Conservation (phyloP, 2,888 invertebrate genomes). For the Polylopha cassiicola region DNA sequence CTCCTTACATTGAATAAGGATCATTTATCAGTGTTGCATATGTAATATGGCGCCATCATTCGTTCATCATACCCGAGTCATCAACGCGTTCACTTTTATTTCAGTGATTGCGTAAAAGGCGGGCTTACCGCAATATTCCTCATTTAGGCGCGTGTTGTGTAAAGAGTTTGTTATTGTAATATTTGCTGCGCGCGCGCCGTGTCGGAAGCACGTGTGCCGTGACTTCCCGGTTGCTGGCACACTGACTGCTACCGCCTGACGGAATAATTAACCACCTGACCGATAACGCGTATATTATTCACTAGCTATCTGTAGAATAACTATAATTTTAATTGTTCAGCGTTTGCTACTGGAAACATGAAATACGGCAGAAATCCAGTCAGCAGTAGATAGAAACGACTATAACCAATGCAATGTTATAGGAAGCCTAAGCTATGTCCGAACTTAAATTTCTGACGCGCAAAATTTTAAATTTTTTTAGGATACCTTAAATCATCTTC, state of each 20-base stretch:
- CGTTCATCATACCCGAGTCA: constrained; percentile 9
- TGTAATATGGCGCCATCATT: constrained; percentile 1
- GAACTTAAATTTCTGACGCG: too few relatives aligned
- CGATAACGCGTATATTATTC: background rate
- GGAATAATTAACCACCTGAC: constrained; percentile 11
- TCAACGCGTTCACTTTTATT: constrained; percentile 13
- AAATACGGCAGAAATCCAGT: too few relatives aligned
- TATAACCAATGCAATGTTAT: too few relatives aligned
- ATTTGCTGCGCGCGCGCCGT: constrained; percentile 12
- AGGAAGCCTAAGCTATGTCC: too few relatives aligned
- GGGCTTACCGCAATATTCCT: constrained; percentile 9
- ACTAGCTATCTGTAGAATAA: too few relatives aligned
- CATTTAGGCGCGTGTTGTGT: constrained; percentile 17
- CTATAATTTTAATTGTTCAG: too few relatives aligned
- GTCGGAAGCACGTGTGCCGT: constrained; percentile 25
- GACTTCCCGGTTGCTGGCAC: constrained; percentile 36
- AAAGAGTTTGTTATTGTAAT: constrained; percentile 5
- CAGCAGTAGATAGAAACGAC: too few relatives aligned
- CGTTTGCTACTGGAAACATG: too few relatives aligned
- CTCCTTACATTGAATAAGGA: too few relatives aligned
- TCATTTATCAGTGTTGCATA: too few relatives aligned
- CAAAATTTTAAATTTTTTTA: too few relatives aligned
- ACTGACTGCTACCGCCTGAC: constrained; percentile 25
- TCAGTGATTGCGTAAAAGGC: constrained; percentile 14
- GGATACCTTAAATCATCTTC: too few relatives aligned